These are phyloP conservation scores for Phymatocera aterrima DNA, from an alignment of 2,888 invertebrate genomes.

Conservation along the genomic window DNA sequence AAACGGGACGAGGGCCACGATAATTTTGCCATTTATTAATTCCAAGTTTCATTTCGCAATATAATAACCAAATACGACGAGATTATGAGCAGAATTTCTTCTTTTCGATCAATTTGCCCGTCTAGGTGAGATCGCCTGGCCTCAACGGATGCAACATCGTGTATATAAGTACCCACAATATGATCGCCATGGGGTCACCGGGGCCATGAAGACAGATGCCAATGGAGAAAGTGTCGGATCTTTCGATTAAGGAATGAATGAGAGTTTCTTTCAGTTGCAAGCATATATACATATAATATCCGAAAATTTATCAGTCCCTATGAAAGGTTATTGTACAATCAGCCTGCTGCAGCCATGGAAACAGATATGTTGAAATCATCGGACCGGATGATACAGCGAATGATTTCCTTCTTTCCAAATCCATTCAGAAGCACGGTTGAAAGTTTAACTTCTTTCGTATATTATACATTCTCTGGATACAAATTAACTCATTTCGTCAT, in stretches of 20 bases:
- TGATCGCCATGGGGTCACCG: slow-evolving; percentile 1
- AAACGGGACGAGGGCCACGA: too few relatives aligned
- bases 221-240: slow-evolving; percentile 30
- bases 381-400: not conserved
- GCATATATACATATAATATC: not conserved
- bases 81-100: not conserved
- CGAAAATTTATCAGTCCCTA: not conserved
- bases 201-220: slow-evolving; percentile 1
- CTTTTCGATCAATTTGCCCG: not conserved
- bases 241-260: not conserved
- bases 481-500: not conserved
- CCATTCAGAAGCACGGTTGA: not conserved
- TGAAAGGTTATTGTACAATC: not conserved
- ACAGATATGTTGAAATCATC: not conserved
- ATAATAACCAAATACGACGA: not conserved
- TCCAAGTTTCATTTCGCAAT: not conserved
- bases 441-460: too few relatives aligned
- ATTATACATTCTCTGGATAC: slow-evolving; percentile 15
- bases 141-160: not conserved
- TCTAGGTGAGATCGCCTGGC: not conserved
- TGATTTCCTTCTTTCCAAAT: not conserved
- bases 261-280: not conserved
- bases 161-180: not conserved
- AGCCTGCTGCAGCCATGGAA: not conserved
- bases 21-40: not conserved